Conservation (phyloP, 2,888 invertebrate species). For the Callosobruchus maculatus region DNA sequence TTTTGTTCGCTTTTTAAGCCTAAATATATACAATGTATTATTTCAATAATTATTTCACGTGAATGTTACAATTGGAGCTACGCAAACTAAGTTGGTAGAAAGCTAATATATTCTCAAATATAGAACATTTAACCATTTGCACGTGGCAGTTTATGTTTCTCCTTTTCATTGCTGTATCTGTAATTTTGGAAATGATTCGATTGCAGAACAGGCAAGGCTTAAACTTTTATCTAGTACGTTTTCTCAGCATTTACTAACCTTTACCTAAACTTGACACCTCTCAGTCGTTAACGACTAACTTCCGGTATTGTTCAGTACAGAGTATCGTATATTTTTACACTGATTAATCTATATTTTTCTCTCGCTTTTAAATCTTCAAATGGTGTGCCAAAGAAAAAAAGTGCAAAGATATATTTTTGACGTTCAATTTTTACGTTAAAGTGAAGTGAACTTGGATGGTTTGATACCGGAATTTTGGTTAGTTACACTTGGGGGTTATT, state of each 20-base stretch:
- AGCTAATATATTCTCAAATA: background rate
- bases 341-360: background rate
- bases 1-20: background rate
- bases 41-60: background rate
- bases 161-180: background rate
- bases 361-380: background rate
- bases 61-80: background rate
- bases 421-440: background rate
- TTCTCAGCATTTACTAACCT: background rate
- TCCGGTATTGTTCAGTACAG: background rate
- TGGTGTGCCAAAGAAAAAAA: background rate
- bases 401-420: background rate
- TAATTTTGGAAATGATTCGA: background rate
- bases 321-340: background rate
- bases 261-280: background rate
- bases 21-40: background rate
- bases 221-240: background rate
- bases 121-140: background rate
- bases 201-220: too few species aligned
- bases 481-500: background rate
- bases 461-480: background rate
- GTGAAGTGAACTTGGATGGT: background rate
- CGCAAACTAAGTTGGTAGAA: background rate
- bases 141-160: background rate
- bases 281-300: background rate